phyloP scores from a whole-genome alignment of 2,797 vertebrate genomes.

The Emys orbicularis region DNA sequence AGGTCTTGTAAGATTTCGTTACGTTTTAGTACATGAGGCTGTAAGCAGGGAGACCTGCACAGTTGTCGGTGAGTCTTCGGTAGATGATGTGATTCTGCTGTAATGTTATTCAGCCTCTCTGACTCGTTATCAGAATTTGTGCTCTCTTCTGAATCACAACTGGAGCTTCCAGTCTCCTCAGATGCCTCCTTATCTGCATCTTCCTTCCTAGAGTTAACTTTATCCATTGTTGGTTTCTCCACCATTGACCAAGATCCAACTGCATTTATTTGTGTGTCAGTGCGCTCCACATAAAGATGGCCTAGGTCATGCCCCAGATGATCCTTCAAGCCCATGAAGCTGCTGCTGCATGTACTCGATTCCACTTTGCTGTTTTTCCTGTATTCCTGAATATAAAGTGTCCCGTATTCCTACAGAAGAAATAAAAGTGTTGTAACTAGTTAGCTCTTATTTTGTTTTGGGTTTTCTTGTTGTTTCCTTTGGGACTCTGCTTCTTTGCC shows the following conservation, averaged over 20 bases:
- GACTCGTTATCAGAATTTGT: constrained; percentile 91
- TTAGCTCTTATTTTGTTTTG: constrained; percentile 46
- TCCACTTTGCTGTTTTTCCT: constrained; percentile 87
- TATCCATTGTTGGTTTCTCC: constrained; percentile 84
- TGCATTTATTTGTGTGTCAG: constrained; percentile 84
- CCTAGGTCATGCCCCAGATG: constrained; percentile 92
- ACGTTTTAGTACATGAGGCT: constrained; percentile 80
- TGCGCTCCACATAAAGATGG: constrained; percentile 91
- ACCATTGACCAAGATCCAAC: constrained; percentile 81
- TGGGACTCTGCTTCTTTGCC: not conserved
- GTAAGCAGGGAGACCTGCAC: constrained; percentile 81
- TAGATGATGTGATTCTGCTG: constrained; percentile 76
- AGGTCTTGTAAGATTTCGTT: constrained; percentile 82
- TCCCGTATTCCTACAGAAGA: constrained; percentile 82
- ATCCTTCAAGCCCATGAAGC: constrained; percentile 99
- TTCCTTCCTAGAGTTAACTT: constrained; percentile 82
- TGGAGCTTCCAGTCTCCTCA: constrained; percentile 84
- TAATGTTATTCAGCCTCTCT: constrained; percentile 80
- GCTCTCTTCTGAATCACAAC: constrained; percentile 85
- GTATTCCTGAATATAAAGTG: constrained; percentile 84
- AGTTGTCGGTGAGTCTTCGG: constrained; percentile 85
- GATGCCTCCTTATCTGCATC: constrained; percentile 79
- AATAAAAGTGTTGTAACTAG: constrained; percentile 63
- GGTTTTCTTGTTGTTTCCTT: constrained; percentile 15
- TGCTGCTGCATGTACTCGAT: constrained; percentile 90